Evolutionary conservation across 1,140 invertebrate species (phyloP).

Genomic region (Drosophila cardini): DNA sequence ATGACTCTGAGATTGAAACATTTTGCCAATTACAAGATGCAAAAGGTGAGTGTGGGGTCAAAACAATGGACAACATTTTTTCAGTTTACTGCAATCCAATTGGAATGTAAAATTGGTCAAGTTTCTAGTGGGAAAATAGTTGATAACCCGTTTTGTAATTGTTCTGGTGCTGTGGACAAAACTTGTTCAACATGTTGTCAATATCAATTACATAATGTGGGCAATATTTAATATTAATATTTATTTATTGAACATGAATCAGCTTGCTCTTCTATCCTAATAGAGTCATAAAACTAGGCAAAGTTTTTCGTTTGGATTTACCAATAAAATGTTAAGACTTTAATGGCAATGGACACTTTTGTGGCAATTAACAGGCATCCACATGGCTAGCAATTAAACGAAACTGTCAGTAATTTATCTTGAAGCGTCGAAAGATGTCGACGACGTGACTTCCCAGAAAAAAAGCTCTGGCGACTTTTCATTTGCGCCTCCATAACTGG

Average conservation of each 20-base stretch:
- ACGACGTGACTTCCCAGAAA: slow-evolving; percentile 73
- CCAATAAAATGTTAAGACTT: slow-evolving; percentile 45
- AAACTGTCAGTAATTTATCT: slow-evolving; percentile 82
- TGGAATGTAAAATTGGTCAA: slow-evolving; percentile 49
- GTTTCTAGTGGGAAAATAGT: slow-evolving; percentile 8
- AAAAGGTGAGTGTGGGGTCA: slow-evolving; percentile 58
- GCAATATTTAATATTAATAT: slow-evolving; percentile 66
- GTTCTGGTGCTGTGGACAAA: slow-evolving; percentile 29
- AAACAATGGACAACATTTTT: too few relatives aligned
- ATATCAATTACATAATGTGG: slow-evolving; percentile 76
- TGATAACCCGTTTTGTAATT: slow-evolving; percentile 32
- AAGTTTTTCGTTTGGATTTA: slow-evolving; percentile 38
- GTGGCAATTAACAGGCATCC: slow-evolving; percentile 72
- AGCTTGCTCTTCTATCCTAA: slow-evolving; percentile 64
- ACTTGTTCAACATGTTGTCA: slow-evolving; percentile 56
- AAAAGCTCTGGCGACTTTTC: slow-evolving; percentile 45
- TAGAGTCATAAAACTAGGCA: slow-evolving; percentile 71
- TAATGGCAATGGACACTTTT: slow-evolving; percentile 64
- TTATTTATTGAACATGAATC: slow-evolving; percentile 41
- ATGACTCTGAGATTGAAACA: slow-evolving; percentile 66
- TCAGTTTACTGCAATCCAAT: too few relatives aligned
- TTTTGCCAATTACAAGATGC: slow-evolving; percentile 66
- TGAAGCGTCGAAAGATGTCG: slow-evolving; percentile 36
- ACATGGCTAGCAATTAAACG: slow-evolving; percentile 71
- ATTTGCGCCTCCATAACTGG: slow-evolving; percentile 77